Evolutionary conservation across 2,888 invertebrate genomes (phyloP).

Genomic region (Allophyes oxyacanthae): DNA sequence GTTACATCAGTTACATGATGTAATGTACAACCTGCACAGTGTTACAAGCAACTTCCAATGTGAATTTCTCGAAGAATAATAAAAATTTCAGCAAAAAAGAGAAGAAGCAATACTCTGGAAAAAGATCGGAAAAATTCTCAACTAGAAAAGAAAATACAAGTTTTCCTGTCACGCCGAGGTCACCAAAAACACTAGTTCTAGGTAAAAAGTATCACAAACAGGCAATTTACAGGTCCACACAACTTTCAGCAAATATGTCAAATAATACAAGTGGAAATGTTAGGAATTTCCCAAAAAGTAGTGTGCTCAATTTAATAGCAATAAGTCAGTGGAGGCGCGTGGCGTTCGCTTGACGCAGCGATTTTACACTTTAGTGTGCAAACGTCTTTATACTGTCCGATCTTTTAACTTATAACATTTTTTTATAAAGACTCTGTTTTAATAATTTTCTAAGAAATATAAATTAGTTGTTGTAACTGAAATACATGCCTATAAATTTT

Average conservation of each 20-base stretch:
- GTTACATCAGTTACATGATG: too few relatives aligned
- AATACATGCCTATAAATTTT: not conserved
- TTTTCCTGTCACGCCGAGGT: not conserved
- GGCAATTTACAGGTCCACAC: conserved; percentile 20
- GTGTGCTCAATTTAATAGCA: conserved; percentile 76
- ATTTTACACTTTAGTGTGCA: conserved; percentile 63
- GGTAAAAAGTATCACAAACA: conserved; percentile 33
- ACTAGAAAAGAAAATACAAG: conserved; percentile 11
- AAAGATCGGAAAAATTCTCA: too few relatives aligned
- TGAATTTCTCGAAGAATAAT: too few relatives aligned
- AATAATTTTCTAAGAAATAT: conserved; percentile 13
- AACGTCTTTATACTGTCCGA: conserved; percentile 59
- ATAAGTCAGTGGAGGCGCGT: conserved; percentile 69
- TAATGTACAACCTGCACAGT: too few relatives aligned
- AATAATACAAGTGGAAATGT: conserved; percentile 49
- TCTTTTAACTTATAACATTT: conserved; percentile 7
- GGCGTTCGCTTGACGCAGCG: conserved; percentile 68
- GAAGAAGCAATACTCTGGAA: too few relatives aligned
- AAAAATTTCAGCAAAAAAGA: too few relatives aligned
- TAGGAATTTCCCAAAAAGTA: conserved; percentile 65
- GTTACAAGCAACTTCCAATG: too few relatives aligned
- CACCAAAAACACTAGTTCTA: conserved; percentile 21
- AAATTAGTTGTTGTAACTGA: not conserved
- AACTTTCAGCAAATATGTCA: conserved; percentile 49
- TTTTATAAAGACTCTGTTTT: conserved; percentile 15